Conservation (phyloP, 2,113 vertebrate genomes). For the Garra rufa region DNA sequence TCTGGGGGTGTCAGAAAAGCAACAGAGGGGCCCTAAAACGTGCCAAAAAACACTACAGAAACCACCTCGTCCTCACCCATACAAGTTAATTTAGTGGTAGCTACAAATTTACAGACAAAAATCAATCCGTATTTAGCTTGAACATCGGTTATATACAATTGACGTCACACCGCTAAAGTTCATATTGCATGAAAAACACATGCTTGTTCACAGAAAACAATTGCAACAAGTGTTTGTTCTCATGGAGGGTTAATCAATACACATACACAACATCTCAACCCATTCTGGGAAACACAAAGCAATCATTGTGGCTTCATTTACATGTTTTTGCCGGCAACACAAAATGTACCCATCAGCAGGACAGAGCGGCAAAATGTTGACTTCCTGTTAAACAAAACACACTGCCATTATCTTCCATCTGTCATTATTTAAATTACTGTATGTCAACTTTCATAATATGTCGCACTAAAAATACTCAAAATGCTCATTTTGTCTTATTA, state of each 20-base stretch:
- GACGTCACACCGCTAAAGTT: not conserved
- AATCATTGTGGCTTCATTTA: slow-evolving; percentile 3
- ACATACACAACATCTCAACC: not conserved
- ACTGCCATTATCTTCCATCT: slow-evolving; percentile 23
- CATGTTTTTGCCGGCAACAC: not conserved
- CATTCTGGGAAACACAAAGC: slow-evolving; percentile 6
- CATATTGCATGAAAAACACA: not conserved
- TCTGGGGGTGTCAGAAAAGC: slow-evolving; percentile 62
- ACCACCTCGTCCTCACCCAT: not conserved
- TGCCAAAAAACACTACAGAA: slow-evolving; percentile 50
- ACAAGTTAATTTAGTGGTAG: not conserved
- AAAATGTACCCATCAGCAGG: not conserved
- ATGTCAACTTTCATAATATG: not conserved
- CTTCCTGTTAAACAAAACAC: slow-evolving; percentile 26
- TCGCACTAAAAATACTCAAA: slow-evolving; percentile 16
- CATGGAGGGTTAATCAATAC: not conserved
- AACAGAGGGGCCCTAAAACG: slow-evolving; percentile 57
- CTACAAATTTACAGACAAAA: not conserved
- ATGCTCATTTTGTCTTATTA: slow-evolving; percentile 12
- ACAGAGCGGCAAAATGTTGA: not conserved
- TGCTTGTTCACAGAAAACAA: not conserved
- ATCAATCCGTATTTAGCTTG: slow-evolving; percentile 5
- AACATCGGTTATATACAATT: not conserved
- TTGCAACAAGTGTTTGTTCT: not conserved
- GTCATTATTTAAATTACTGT: slow-evolving; percentile 17